Base-by-base conservation (phyloP, 2,888 invertebrate genomes). In the Pandemis cinnamomeana region DNA sequence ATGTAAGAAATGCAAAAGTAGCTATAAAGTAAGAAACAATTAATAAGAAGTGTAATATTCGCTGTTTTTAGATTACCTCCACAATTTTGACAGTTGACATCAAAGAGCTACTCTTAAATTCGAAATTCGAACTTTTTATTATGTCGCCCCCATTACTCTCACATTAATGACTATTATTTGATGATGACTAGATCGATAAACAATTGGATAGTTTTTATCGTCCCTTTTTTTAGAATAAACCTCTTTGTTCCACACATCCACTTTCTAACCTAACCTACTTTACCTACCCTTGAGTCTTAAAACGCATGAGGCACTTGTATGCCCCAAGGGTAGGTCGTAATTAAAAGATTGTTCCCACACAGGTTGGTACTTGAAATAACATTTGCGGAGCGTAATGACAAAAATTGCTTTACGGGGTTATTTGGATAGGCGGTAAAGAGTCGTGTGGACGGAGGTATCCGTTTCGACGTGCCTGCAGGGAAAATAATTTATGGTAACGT, bases 341-440 rank as follows among this genome's bases (percentile, higher is more conserved):
- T 72, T 72, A 72, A 72, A 72, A 72, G 67, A 72, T 72, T 72
- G 61, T 67, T 72, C 41, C 72, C 51, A 15, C 51, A 27, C 62
- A 63, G 62, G 61, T 62, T 51, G 69, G 27, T 51, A 55, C 46
- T 46, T 46, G 46, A 20, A 55, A 61, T 62, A 70, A 70, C 61
- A 70, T 70, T 70, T 70, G 70, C 42, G 15, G 51, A 70, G 53
- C 51, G 51, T 70, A 70, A 70, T 70, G 70, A 62, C 70, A 70
- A 70, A 69, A 70, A 70, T 70, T 51, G 62, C 70, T 70, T 70
- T 70, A 70, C 70, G 36, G 60, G 41, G 48, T n/a, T 15, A 42
- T 61, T 51, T 42, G 44, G 58, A 36, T 58, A 48, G 13, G 64
- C 7, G 48, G 27, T 11, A 67, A 53, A 51, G 64, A 64, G 48